Evolutionary conservation across 2,113 vertebrate species (phyloP), one percentile per base, ranked within the genome.

Genomic region (Ascaphus truei): DNA sequence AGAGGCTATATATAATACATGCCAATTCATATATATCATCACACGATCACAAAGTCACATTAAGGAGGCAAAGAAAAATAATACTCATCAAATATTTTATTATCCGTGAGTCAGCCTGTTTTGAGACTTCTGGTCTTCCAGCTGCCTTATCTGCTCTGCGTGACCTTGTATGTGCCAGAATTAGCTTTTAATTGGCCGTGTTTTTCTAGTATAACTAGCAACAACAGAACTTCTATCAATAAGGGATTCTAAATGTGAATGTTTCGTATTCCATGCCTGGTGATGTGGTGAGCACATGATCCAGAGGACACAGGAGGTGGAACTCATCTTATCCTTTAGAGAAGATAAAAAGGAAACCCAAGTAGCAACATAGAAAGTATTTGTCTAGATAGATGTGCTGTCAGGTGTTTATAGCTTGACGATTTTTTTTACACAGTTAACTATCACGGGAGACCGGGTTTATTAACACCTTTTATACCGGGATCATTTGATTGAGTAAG

Each of bases 1-100:
- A n/a, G n/a, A n/a, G n/a, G n/a, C n/a, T n/a, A n/a, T n/a, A n/a
- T n/a, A n/a, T n/a, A n/a, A n/a, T n/a, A n/a, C n/a, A n/a, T n/a
- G n/a, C n/a, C n/a, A n/a, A n/a, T n/a, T n/a, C n/a, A n/a, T 84
- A 85, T 88, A 85, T 77, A 90, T 89, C 88, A 89, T 87, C 78
- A 68, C 69, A 62, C n/a, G n/a, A n/a, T n/a, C n/a, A n/a, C 60
- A 78, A 82, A 84, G 78, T 75, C 69, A 34, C 67, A 60, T 71
- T 80, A 82, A 80, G 33, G 31, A 86, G 84, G 84, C 81, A 83
- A 76, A 87, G 87, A 86, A 86, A 85, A 87, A 88, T 82, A 82
- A 78, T 78, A 6, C 61, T 71, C 74, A 3, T 55, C 73, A 60
- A 0, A 62, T 58, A 16, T 71, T 60, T 77, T 72, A 72, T 77